Evolutionary conservation across 1,140 invertebrate species (phyloP), one percentile per base, ranked within the genome.

Genomic region (Megalopta genalis): DNA sequence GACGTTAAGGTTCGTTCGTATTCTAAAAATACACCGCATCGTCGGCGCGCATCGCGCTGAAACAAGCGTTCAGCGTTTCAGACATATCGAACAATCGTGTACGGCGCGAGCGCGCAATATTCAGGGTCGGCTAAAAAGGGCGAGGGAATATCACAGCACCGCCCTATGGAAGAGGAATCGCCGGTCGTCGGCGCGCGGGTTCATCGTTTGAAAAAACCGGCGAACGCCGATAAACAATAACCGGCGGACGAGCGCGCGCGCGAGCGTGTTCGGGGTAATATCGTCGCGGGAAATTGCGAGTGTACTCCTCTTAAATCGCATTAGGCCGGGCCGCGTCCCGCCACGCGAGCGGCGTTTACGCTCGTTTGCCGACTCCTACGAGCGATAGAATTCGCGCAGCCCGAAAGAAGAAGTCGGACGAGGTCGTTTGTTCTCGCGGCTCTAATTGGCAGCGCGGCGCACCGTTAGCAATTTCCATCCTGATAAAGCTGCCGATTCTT

Each of bases 391-490:
- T 84, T 84, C 68, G 64, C 64, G 54, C 46, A 54, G 77, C 83
- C 65, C 66, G 82, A 86, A 83, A 86, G 85, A 86, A 84, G 84
- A 88, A 88, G 85, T 82, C 85, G 83, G 90, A 90, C 85, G 89
- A 89, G 90, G 85, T 90, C 91, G 88, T 91, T 91, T 91, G 90
- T 92, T 91, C 88, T 88, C 87, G 83, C 88, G 82, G 75, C 86
- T 88, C 90, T 91, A 92, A 92, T 91, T 92, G 90, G 90, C 89
- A 90, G 85, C 81, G 85, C 80, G 73, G 83, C 88, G 64, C 87
- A 90, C 89, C 90, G 90, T 92, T 92, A 92, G 89, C 90, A 88
- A 90, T 90, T 88, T 91, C 87, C 88, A 92, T 92, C 91, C 84
- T 88, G 90, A 92, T 92, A 91, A 91, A 90, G 88, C 83, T 78